Conservation (phyloP, 2,113 vertebrate genomes). For the Protobothrops mucrosquamatus region DNA sequence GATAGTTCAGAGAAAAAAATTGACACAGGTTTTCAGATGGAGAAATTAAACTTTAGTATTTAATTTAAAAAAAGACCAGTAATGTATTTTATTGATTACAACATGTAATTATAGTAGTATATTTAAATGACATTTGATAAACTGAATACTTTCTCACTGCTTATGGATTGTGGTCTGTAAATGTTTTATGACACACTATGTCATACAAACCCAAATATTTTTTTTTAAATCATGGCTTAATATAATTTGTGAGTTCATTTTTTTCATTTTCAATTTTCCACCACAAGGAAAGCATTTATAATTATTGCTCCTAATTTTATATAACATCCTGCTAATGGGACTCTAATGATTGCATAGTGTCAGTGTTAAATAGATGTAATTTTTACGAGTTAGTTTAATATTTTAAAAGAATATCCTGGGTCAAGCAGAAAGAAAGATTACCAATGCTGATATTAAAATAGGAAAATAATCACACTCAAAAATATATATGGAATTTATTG, state of each 20-base stretch:
- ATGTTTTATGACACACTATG: neutral
- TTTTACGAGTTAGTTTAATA: neutral
- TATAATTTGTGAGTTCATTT: neutral
- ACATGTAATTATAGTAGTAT: neutral
- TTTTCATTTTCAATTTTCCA: neutral
- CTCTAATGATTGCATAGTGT: neutral
- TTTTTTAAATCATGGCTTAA: neutral
- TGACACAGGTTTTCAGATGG: neutral
- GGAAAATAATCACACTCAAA: neutral
- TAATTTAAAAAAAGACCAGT: neutral
- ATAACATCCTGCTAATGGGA: neutral
- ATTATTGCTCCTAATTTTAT: neutral
- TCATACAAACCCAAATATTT: neutral
- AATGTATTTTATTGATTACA: neutral
- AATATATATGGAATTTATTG: neutral
- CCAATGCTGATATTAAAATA: neutral
- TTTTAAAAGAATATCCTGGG: neutral
- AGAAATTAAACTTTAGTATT: neutral
- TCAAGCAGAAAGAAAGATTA: neutral
- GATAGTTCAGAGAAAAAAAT: neutral
- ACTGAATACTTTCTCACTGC: neutral
- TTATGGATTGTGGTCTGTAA: neutral
- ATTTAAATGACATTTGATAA: neutral
- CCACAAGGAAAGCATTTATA: neutral
- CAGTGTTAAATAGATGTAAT: neutral